These are phyloP conservation scores for Drosophila pruinosa DNA, from an alignment of 1,140 invertebrate genomes.

Conservation along the genomic window DNA sequence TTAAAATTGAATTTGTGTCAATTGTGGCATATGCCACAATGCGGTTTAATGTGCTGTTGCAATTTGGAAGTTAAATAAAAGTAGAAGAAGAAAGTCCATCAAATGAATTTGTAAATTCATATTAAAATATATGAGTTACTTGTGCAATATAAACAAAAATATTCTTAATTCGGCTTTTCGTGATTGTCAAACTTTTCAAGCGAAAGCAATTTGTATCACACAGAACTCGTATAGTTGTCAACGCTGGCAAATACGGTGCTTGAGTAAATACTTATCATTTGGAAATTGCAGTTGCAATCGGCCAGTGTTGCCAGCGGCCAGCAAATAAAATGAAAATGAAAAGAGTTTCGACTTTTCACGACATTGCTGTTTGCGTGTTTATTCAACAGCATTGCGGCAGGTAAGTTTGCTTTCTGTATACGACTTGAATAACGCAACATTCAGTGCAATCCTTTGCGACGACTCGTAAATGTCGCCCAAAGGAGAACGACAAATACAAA, in stretches of 20 bases:
- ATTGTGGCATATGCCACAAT: constrained; percentile 45
- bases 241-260: background rate
- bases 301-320: constrained; percentile 2
- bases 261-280: constrained; percentile 61
- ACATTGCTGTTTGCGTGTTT: constrained; percentile 55
- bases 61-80: no score
- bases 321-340: constrained; percentile 45
- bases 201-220: constrained; percentile 37
- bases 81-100: background rate
- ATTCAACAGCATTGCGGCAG: constrained; percentile 58
- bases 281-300: constrained; percentile 9
- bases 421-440: constrained; percentile 8
- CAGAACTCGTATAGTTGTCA: constrained; percentile 12
- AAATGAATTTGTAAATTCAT: background rate
- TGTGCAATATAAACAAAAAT: background rate
- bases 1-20: constrained; percentile 77
- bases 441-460: constrained; percentile 5
- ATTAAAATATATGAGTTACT: background rate
- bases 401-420: constrained; percentile 55
- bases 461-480: constrained; percentile 47
- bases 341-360: constrained; percentile 42
- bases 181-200: constrained; percentile 12
- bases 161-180: background rate
- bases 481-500: constrained; percentile 68
- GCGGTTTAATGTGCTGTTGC: no score